phyloP scores from a whole-genome alignment of 2,888 invertebrate species.

The Andrena chrysosceles region DNA sequence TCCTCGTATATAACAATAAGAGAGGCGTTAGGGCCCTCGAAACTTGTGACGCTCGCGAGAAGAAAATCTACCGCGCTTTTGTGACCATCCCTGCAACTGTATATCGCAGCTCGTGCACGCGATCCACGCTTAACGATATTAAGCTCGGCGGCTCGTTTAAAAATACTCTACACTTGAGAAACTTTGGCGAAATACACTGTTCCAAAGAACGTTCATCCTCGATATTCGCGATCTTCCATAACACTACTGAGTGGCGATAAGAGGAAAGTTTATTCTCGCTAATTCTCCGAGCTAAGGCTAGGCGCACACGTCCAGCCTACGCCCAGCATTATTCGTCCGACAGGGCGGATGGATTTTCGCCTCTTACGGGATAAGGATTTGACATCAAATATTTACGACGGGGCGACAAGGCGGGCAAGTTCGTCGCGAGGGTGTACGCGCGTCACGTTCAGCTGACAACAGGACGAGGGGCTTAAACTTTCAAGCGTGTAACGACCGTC shows the following conservation, averaged over 20 bases:
- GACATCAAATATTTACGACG: slow-evolving; percentile 46
- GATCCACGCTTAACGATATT: slow-evolving; percentile 35
- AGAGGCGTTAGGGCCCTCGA: slow-evolving; percentile 50
- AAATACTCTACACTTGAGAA: slow-evolving; percentile 1
- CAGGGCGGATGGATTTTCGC: slow-evolving; percentile 21
- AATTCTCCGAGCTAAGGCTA: neutral
- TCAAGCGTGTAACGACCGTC: slow-evolving; percentile 61
- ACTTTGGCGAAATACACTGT: neutral
- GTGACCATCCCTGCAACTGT: neutral
- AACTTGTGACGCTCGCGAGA: slow-evolving; percentile 40
- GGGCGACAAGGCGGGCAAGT: slow-evolving; percentile 13
- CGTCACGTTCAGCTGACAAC: slow-evolving; percentile 50
- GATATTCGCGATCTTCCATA: neutral
- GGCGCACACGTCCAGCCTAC: neutral
- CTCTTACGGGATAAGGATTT: slow-evolving; percentile 24
- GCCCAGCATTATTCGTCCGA: neutral
- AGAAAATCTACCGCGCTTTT: slow-evolving; percentile 50
- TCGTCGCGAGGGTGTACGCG: slow-evolving; percentile 4
- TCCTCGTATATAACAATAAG: slow-evolving; percentile 59
- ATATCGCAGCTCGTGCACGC: neutral
- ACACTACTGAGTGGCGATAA: neutral
- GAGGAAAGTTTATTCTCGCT: neutral
- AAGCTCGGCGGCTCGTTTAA: slow-evolving; percentile 32
- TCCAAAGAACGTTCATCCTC: neutral
- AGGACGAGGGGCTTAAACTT: slow-evolving; percentile 58